Evolutionary conservation across 2,888 invertebrate genomes (phyloP).

Genomic region (Cephus rjabovi): DNA sequence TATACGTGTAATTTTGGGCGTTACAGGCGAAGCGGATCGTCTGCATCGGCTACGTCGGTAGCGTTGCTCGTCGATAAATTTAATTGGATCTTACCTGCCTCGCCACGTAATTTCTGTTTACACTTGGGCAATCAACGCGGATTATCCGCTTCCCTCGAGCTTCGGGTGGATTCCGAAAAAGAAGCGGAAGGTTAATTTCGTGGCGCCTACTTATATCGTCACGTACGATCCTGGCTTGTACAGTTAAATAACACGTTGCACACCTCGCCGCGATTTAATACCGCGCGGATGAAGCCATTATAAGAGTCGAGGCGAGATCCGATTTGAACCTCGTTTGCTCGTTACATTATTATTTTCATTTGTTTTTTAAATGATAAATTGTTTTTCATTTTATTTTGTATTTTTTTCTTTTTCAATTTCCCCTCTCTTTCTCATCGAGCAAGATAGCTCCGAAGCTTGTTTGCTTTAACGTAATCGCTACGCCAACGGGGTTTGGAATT

Average conservation of each 20-base stretch:
- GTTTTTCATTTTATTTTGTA: background rate
- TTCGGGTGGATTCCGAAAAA: background rate
- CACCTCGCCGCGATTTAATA: slow-evolving; percentile 32
- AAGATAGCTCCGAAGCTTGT: slow-evolving; percentile 26
- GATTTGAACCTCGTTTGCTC: slow-evolving; percentile 21
- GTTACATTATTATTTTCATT: background rate
- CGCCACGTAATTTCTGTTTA: slow-evolving; percentile 34
- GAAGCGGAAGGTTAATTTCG: slow-evolving; percentile 20
- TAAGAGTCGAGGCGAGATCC: slow-evolving; percentile 31
- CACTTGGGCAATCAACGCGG: slow-evolving; percentile 26
- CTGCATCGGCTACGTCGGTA: background rate
- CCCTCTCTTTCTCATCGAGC: background rate
- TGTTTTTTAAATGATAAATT: background rate
- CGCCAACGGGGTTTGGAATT: background rate
- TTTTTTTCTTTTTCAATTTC: slow-evolving; percentile 5
- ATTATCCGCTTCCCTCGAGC: background rate
- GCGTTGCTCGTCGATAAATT: background rate
- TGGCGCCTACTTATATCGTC: slow-evolving; percentile 19
- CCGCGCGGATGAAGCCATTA: slow-evolving; percentile 46
- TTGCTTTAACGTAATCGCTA: slow-evolving; percentile 34
- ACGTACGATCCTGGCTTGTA: slow-evolving; percentile 26
- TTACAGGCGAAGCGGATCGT: background rate
- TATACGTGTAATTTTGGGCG: background rate
- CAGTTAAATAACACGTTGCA: slow-evolving; percentile 51
- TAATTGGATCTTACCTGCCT: background rate